Conservation (phyloP, 1,140 invertebrate species). For the Drosophila ironensis region DNA sequence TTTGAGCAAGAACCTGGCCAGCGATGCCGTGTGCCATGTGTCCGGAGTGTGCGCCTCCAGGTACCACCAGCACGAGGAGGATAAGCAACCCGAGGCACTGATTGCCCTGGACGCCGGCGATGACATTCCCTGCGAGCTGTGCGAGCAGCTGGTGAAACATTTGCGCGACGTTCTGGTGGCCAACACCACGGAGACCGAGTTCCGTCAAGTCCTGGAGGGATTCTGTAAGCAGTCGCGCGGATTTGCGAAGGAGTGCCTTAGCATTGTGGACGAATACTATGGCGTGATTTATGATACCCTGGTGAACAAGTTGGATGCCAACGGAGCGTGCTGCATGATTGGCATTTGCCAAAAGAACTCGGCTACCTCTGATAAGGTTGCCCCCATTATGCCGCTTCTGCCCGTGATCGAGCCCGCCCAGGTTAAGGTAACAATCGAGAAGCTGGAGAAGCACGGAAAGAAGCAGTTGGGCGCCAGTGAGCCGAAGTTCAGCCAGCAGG, state of each 20-base stretch:
- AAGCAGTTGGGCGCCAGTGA: conserved; percentile 65
- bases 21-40: conserved; percentile 87
- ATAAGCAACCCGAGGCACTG: conserved; percentile 77
- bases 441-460: conserved; percentile 24
- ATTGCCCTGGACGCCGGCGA: conserved; percentile 83
- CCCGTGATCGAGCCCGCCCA: conserved; percentile 64
- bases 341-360: conserved; percentile 86
- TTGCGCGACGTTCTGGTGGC: conserved; percentile 90
- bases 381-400: conserved; percentile 74
- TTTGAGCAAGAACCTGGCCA: conserved; percentile 85
- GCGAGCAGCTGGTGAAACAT: conserved; percentile 90
- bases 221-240: conserved; percentile 90
- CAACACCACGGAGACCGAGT: conserved; percentile 93
- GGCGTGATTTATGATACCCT: conserved; percentile 88
- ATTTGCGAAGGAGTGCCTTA: conserved; percentile 86
- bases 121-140: conserved; percentile 92
- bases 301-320: conserved; percentile 86
- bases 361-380: conserved; percentile 1
- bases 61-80: conserved; percentile 86
- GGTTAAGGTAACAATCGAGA: conserved; percentile 70
- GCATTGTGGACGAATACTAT: conserved; percentile 91
- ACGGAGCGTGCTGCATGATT: conserved; percentile 86
- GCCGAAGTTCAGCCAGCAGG: conserved; percentile 65
- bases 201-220: conserved; percentile 89
- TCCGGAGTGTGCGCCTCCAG: conserved; percentile 87